Evolutionary conservation across 2,797 vertebrate species (phyloP), one percentile per base, ranked within the genome.

Genomic region (Xiphorhynchus erythropygius): DNA sequence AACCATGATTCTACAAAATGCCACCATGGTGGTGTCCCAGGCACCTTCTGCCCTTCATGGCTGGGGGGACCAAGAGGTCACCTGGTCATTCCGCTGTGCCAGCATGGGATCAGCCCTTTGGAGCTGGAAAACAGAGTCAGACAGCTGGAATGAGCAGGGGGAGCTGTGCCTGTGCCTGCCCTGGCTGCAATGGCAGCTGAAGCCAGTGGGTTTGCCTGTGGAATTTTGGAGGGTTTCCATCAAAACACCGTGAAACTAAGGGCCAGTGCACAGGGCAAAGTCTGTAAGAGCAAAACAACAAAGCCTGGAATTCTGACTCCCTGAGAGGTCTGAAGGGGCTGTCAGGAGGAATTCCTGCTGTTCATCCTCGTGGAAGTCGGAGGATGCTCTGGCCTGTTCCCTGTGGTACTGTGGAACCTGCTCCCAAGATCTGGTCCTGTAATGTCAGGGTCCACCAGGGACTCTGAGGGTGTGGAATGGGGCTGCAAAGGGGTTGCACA

Each of bases 91-190:
- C 32, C 3, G 4, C 32, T 67, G 15, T 76, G 50, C 35, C 39
- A 46, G 70, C 57, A 18, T 37, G 35, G 71, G 37, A n/a, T 59
- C 30, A 18, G 42, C 52, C 35, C 23, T 59, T 33, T n/a, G 83
- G 60, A 56, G 56, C 60, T 70, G 47, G 42, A 28, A 55, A 89
- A 22, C 0, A 0, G 57, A 62, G 37, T n/a, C 15, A 33, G 37
- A 5, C 1, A 4, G 30, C 30, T 81, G 64, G 53, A 50, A 44
- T 0, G 37, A 73, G 82, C 46, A 27, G 59, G 18, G 76, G 30
- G 35, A 60, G 30, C 30, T 0, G 1, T 60, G 39, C 23, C 30
- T 0, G 1, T 60, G 39, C 23, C 59, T 65, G 27, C n/a, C 24
- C 57, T 18, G 49, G 75, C 19, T 52, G 42, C 75, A 0, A 0